A percentile compares a stretch with the other conserved stretches of the same genome.
Conservation (phyloP, 2,113 vertebrate genomes). For the Chaetura pelagica region DNA sequence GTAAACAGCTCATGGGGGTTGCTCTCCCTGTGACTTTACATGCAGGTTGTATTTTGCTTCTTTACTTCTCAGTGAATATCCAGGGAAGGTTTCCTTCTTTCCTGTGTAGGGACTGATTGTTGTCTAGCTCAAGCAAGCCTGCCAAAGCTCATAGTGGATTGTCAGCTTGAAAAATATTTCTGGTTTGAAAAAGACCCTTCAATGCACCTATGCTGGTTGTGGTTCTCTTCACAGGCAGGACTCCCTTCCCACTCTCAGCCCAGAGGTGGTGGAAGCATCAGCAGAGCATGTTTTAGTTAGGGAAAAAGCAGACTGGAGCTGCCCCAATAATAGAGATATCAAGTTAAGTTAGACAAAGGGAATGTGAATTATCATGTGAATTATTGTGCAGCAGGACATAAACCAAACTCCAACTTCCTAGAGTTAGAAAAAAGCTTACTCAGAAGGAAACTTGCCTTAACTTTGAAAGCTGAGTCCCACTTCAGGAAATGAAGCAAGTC, state of each 20-base stretch:
- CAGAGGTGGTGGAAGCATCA: not conserved
- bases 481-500: constrained; percentile 63
- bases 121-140: not conserved
- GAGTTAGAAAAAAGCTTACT: constrained; percentile 46
- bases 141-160: not conserved
- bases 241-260: not conserved
- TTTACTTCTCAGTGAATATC: constrained; percentile 22
- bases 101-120: not conserved
- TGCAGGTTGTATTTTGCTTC: constrained; percentile 16
- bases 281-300: not conserved
- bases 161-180: constrained; percentile 3
- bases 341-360: constrained; percentile 39
- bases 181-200: not conserved
- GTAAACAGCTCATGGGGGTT: not conserved
- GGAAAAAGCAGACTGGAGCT: not conserved
- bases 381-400: constrained; percentile 53
- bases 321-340: constrained; percentile 56
- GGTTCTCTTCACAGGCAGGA: not conserved
- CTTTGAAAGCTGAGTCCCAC: constrained; percentile 42
- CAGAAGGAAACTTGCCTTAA: constrained; percentile 49
- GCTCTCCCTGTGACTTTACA: not conserved
- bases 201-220: not conserved
- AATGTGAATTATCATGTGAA: constrained; percentile 41
- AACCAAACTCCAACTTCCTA: constrained; percentile 55
- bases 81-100: constrained; percentile 1